Conservation (phyloP, 2,797 vertebrate species). For the Pantherophis alleghaniensis region DNA sequence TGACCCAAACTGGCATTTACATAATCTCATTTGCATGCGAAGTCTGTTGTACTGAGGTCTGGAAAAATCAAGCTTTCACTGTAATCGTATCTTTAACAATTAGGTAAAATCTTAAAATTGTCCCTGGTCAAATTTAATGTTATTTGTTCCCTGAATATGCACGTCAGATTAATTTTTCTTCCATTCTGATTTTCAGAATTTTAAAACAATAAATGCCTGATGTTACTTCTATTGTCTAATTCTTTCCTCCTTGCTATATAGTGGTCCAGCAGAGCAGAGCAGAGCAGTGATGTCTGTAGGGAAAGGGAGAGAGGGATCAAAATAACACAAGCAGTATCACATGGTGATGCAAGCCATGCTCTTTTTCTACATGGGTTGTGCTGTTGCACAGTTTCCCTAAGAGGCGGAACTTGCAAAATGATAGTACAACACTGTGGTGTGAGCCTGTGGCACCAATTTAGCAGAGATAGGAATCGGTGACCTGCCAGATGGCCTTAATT, state of each 20-base stretch:
- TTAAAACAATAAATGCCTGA: background rate
- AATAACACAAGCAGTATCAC: background rate
- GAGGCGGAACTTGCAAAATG: background rate
- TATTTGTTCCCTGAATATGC: background rate
- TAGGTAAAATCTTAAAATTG: background rate
- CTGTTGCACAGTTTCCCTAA: background rate
- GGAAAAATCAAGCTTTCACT: background rate
- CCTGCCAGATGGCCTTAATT: background rate
- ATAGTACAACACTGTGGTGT: background rate
- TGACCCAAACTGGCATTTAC: background rate
- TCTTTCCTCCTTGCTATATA: background rate
- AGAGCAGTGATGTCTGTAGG: background rate
- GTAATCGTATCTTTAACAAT: background rate
- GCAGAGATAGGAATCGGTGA: background rate
- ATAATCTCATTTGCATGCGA: background rate
- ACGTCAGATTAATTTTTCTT: background rate
- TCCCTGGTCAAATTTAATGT: background rate
- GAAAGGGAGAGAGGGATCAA: background rate
- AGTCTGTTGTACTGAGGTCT: background rate
- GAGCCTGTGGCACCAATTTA: background rate
- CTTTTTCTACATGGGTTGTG: background rate
- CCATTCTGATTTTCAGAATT: background rate
- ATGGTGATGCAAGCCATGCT: background rate
- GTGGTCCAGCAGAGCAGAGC: background rate
- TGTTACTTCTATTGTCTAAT: background rate